Conservation (phyloP, 1,140 invertebrate genomes). For the Trichonephila clavata region DNA sequence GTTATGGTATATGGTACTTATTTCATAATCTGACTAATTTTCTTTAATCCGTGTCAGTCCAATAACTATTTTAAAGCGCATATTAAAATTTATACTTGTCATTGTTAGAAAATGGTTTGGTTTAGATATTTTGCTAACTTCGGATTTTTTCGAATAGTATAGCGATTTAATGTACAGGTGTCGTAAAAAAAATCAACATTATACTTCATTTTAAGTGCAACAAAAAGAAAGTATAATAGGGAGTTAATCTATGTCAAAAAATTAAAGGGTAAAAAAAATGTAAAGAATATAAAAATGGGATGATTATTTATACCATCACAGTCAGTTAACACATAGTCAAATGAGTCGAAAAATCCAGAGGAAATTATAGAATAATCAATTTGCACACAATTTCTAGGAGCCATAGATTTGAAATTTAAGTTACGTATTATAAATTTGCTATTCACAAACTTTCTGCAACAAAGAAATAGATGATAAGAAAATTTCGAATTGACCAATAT, state of each 20-base stretch:
- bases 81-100: no score
- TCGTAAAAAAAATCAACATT: no score
- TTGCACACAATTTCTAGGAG: constrained; percentile 36
- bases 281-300: background rate
- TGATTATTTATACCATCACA: constrained; percentile 87
- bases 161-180: no score
- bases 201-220: no score
- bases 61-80: no score
- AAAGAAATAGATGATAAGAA: background rate
- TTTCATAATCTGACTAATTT: no score
- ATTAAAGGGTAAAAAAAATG: background rate
- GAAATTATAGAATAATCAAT: constrained; percentile 55
- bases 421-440: background rate
- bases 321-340: constrained; percentile 90
- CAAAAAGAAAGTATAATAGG: no score
- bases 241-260: background rate
- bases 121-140: no score
- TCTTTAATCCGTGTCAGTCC: no score
- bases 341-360: constrained; percentile 86
- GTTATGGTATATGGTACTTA: no score
- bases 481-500: background rate
- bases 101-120: no score
- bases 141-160: no score
- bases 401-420: background rate
- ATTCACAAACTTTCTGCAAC: background rate